A percentile compares a stretch with the other conserved stretches of the same genome.
Conservation (phyloP, 2,888 invertebrate genomes). For the Limnephilus auricula region DNA sequence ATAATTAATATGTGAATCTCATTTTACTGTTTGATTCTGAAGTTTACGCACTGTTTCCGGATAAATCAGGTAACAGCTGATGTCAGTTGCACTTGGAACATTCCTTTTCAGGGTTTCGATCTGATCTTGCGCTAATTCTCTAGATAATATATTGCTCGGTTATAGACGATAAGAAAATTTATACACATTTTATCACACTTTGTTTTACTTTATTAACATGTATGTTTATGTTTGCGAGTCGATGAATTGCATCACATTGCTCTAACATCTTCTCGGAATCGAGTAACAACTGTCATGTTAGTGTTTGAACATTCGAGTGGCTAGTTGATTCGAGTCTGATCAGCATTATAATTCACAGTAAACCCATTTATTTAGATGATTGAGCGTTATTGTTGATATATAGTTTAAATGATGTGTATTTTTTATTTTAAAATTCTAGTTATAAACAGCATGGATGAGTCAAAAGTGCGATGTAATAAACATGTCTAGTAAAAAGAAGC, state of each 20-base stretch:
- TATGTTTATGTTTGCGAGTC: conserved; percentile 28
- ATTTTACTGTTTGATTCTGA: conserved; percentile 43
- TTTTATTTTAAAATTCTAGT: conserved; percentile 39
- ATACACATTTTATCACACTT: conserved; percentile 22
- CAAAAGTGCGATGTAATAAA: conserved; percentile 41
- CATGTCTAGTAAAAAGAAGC: conserved; percentile 60
- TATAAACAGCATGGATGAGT: conserved; percentile 59
- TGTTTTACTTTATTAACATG: conserved; percentile 29
- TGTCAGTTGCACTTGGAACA: conserved; percentile 60
- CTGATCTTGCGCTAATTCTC: conserved; percentile 57
- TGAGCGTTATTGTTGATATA: neutral
- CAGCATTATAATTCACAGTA: neutral
- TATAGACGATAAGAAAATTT: conserved; percentile 45
- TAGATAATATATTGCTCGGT: conserved; percentile 49
- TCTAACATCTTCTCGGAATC: conserved; percentile 42
- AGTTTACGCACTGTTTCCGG: conserved; percentile 44
- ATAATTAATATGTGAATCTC: conserved; percentile 53
- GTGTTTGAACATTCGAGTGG: conserved; percentile 8
- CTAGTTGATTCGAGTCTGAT: neutral
- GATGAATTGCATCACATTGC: conserved; percentile 36
- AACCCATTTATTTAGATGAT: neutral
- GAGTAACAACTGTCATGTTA: neutral
- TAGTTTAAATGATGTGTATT: neutral
- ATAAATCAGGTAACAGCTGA: conserved; percentile 60
- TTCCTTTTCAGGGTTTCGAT: conserved; percentile 56